Conservation (phyloP, 2,113 vertebrate genomes). For the Microcebus griseorufus region DNA sequence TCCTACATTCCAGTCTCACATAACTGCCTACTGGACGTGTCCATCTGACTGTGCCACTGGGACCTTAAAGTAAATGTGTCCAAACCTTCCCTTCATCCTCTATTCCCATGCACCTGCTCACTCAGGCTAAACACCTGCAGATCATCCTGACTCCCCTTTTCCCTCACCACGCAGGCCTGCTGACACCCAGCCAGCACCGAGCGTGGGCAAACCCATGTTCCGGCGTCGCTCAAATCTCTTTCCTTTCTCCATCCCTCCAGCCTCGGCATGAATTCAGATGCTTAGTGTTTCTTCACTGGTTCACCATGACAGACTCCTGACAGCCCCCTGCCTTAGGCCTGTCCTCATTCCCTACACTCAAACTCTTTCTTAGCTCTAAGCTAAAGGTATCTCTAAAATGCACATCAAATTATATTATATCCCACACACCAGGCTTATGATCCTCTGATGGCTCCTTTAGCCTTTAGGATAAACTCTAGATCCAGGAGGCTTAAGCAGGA, state of each 20-base stretch:
- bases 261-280: background rate
- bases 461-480: background rate
- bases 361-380: background rate
- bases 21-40: background rate
- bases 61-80: background rate
- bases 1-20: background rate
- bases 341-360: background rate
- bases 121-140: background rate
- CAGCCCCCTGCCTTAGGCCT: background rate
- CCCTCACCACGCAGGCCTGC: background rate
- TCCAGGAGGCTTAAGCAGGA: background rate
- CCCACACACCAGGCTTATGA: background rate
- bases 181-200: background rate
- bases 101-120: background rate
- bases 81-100: background rate
- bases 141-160: background rate
- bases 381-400: background rate
- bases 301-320: background rate
- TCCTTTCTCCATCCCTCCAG: background rate
- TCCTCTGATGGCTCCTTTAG: background rate
- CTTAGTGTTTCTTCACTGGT: accelerated
- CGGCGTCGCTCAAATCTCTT: background rate
- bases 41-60: background rate
- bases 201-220: background rate
- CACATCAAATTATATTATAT: background rate